A percentile compares a stretch with the other conserved stretches of the same genome.
Evolutionary conservation across 2,113 vertebrate genomes (phyloP).

Genomic region (Sisor rabdophorus): DNA sequence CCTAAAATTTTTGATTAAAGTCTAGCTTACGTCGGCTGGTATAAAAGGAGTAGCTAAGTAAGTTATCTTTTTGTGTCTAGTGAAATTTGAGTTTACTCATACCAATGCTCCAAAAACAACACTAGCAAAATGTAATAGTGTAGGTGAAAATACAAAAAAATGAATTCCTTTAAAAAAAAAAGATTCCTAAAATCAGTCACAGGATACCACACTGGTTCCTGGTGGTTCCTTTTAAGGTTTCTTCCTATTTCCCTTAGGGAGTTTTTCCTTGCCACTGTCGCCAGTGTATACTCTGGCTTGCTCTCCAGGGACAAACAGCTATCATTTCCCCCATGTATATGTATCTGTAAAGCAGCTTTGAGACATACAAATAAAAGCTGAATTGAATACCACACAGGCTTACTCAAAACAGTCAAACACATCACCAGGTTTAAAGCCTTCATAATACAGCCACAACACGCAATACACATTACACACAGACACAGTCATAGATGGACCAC

Average conservation of each 20-base stretch:
- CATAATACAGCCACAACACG: slow-evolving; percentile 76
- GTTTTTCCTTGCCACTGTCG: no score
- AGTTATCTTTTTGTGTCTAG: background rate
- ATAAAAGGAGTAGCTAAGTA: background rate
- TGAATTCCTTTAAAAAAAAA: slow-evolving; percentile 27
- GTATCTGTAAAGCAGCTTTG: no score
- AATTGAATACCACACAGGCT: slow-evolving; percentile 64
- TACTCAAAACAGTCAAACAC: slow-evolving; percentile 86
- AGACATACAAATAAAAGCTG: no score
- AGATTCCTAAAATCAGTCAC: slow-evolving; percentile 56
- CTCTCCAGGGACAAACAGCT: no score
- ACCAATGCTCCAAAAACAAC: background rate
- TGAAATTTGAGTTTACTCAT: background rate
- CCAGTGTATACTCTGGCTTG: no score
- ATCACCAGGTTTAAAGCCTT: slow-evolving; percentile 41
- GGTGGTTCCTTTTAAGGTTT: no score
- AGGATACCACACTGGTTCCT: slow-evolving; percentile 66
- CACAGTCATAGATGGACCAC: slow-evolving; percentile 74
- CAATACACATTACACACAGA: slow-evolving; percentile 69
- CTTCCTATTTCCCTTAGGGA: no score
- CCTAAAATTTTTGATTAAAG: background rate
- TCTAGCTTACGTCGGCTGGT: background rate
- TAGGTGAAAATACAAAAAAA: slow-evolving; percentile 3
- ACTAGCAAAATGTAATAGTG: background rate
- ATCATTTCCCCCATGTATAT: no score